phyloP scores from a whole-genome alignment of 2,113 vertebrate species.

The Percopsis transmontana region DNA sequence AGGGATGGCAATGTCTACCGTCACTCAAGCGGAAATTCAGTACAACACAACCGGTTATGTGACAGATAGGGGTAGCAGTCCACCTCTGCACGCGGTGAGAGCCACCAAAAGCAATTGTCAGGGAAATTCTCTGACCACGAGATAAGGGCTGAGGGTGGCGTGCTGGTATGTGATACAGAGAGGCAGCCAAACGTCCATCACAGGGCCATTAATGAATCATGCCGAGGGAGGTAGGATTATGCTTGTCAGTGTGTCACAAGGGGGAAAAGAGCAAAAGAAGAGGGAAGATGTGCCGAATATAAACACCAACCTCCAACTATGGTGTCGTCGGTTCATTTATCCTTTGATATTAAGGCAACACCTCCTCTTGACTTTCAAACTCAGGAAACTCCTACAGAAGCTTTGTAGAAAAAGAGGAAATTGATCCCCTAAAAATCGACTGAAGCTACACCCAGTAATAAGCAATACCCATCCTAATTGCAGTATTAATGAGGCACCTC shows the following conservation, averaged over 20 bases:
- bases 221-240: conserved; percentile 37
- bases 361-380: background rate
- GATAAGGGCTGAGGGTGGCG: conserved; percentile 1
- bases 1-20: background rate
- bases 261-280: background rate
- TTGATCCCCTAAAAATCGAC: conserved; percentile 11
- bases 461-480: conserved; percentile 23
- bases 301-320: background rate
- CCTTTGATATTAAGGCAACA: conserved; percentile 2
- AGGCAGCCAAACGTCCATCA: conserved; percentile 36
- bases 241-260: conserved; percentile 17
- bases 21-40: conserved; percentile 5
- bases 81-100: background rate
- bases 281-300: background rate
- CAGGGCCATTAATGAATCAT: conserved; percentile 54
- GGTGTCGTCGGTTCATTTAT: background rate
- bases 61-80: background rate
- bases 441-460: conserved; percentile 2
- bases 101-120: background rate
- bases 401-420: background rate
- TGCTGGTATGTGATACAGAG: conserved; percentile 40
- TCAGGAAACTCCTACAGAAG: background rate
- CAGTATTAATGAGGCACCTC: conserved; percentile 2
- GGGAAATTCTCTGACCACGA: conserved; percentile 1
- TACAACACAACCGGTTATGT: background rate